Base-by-base conservation (phyloP, 2,888 invertebrate species). In the Melanchra persicariae region DNA sequence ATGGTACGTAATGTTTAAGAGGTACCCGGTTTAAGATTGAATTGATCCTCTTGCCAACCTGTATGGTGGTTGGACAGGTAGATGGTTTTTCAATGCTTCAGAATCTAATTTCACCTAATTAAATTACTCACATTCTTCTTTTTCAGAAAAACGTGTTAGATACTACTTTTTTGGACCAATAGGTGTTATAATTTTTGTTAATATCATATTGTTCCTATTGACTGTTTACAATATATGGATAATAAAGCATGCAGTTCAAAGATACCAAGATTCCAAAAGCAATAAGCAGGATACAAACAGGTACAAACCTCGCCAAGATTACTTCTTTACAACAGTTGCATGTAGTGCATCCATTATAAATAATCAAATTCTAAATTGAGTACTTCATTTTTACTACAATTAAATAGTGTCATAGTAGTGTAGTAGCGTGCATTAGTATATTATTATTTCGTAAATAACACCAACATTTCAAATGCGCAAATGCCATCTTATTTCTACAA, bases 141-240 rank as follows among this genome's bases (percentile, higher is more conserved):
- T 73, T 73, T 45, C 57, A 73, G 73, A 0, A 12, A 1, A 5
- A 12, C 8, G 77, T n/a, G 10, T 77, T 17, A 0, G 17, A n/a
- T 10, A 3, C 9, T 73, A 73, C 30, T 52, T 73, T 15, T 37
- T 40, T 1, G 45, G 15, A 52, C 73, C 73, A 10, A 77, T 73
- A 24, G 73, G 37, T 0, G 3, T 77, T 40, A 73, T 73, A 1
- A 77, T 73, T 24, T 70, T 58, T 12, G 77, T 70, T 2, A 73
- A 73, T 45, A 73, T 73, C 12, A 70, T 73, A 73, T 70, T 73
- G n/a, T 73, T 73, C 30, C 10, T 10, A 17, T 19, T 73, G 30
- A 73, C 73, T 22, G 77, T 73, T 45, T 73, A 73, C 77, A 73
- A 73, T 6, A 73, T 73, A 40, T 70, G 70, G 77, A 52, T 52